A percentile compares a stretch with the other conserved stretches of the same genome.
Conservation (phyloP, 2,113 vertebrate species). For the mouse (Mus musculus) region GRCm39 chr9:49721501-49722000, state of each 20-base stretch:
- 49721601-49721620: not conserved
- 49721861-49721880: not conserved
- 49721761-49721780: not conserved
- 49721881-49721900: not conserved
- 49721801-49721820: conserved; percentile 11
- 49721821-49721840: not conserved
- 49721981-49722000: not conserved
- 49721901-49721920: not conserved
- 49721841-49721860: not conserved
- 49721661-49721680: not conserved
- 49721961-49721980: not conserved
- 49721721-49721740: not conserved
- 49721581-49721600: not conserved
- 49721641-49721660: not conserved
- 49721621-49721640: not conserved
- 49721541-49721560: not conserved
- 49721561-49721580: not conserved
- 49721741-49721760: not conserved
- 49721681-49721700: too few species aligned
- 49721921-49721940: not conserved
- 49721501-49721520: not conserved
- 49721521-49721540: not conserved
- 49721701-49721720: not conserved
- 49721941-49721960: not conserved
- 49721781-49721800: not conserved